Conservation (phyloP, 2,113 vertebrate species). For the Cercocebus atys region DNA sequence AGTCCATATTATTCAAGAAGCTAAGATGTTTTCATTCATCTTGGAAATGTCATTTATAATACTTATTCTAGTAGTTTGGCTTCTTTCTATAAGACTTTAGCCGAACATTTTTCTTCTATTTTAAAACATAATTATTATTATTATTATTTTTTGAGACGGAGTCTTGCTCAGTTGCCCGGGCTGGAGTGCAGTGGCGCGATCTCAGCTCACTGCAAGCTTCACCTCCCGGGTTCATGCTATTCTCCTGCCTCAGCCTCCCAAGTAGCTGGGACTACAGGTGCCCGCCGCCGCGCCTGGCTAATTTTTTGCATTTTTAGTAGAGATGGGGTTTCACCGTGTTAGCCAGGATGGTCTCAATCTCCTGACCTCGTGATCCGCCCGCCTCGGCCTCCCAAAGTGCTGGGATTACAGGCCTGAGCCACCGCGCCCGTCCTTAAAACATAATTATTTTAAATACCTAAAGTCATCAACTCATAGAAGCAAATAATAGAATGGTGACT, state of each 20-base stretch:
- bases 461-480: background rate
- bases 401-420: too few species aligned
- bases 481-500: background rate
- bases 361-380: too few species aligned
- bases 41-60: background rate
- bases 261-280: too few species aligned
- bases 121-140: background rate
- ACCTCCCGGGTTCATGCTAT: fast-evolving
- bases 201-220: too few species aligned
- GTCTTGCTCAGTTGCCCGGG: fast-evolving
- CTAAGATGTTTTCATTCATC: background rate
- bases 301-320: too few species aligned
- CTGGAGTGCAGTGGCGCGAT: too few species aligned
- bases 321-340: too few species aligned
- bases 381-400: too few species aligned
- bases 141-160: too few species aligned
- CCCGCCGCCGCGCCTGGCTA: too few species aligned
- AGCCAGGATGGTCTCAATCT: too few species aligned
- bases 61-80: background rate
- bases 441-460: background rate
- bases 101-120: background rate
- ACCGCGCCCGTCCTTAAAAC: background rate
- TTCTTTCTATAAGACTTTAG: background rate
- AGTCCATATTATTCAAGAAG: background rate
- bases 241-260: too few species aligned